These are phyloP conservation scores for Nomada fabriciana DNA, from an alignment of 2,888 invertebrate species.

Conservation along the genomic window DNA sequence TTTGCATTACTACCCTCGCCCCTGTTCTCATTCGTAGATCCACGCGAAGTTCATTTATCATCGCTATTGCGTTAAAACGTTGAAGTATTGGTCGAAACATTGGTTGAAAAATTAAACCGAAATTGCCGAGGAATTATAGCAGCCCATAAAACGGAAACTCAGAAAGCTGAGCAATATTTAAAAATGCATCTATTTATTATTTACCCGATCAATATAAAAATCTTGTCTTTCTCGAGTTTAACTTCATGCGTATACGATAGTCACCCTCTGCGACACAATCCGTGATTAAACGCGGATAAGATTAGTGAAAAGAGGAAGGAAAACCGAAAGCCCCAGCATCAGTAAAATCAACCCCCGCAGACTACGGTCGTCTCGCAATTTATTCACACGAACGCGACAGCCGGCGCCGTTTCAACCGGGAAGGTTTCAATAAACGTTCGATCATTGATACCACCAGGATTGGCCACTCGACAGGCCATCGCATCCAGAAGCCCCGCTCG, in stretches of 20 bases:
- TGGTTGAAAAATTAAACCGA: neutral
- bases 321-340: neutral
- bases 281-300: too few species aligned
- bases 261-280: neutral
- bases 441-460: slow-evolving; percentile 49
- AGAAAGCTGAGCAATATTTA: too few species aligned
- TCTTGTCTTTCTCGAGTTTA: too few species aligned
- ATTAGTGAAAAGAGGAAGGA: neutral
- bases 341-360: neutral
- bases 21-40: neutral
- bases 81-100: slow-evolving; percentile 19
- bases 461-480: slow-evolving; percentile 15
- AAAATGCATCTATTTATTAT: too few species aligned
- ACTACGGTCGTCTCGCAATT: neutral
- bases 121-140: too few species aligned
- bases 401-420: neutral
- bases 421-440: slow-evolving; percentile 50
- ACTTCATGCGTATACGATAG: too few species aligned
- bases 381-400: neutral
- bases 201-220: too few species aligned
- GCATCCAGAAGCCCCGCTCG: slow-evolving; percentile 53
- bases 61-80: slow-evolving; percentile 13
- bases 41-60: slow-evolving; percentile 23
- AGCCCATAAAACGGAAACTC: too few species aligned
- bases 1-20: slow-evolving; percentile 13